Evolutionary conservation across 1,140 invertebrate genomes (phyloP).

Genomic region (Epicauta chinensis): DNA sequence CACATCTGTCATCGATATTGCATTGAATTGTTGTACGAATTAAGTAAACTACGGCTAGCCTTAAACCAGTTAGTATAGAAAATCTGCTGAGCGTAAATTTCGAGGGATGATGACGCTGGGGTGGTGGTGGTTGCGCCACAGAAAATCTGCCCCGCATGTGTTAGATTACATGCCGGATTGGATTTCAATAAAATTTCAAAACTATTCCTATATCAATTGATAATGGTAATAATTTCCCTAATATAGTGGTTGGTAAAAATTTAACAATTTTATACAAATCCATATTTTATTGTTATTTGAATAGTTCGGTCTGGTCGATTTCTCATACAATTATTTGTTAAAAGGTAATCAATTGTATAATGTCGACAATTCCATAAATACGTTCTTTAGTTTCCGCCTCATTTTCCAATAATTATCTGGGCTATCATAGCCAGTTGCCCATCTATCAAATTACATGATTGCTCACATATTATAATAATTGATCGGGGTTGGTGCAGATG

Average conservation of each 20-base stretch:
- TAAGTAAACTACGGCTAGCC: constrained; percentile 36
- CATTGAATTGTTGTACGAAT: constrained; percentile 33
- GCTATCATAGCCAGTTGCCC: constrained; percentile 21
- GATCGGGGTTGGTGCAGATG: constrained; percentile 7
- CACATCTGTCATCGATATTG: constrained; percentile 43
- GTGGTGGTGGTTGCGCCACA: constrained; percentile 34
- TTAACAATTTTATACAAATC: too few species aligned
- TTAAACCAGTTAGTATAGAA: constrained; percentile 41
- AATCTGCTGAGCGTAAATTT: constrained; percentile 35
- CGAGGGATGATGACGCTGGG: too few species aligned
- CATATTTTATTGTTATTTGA: too few species aligned
- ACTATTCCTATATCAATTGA: too few species aligned
- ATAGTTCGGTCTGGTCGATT: too few species aligned
- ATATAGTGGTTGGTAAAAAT: too few species aligned
- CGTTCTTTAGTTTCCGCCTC: constrained; percentile 17
- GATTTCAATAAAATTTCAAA: constrained; percentile 19
- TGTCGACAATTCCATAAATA: constrained; percentile 11
- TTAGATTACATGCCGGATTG: constrained; percentile 37
- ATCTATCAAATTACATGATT: constrained; percentile 26
- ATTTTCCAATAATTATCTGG: constrained; percentile 16
- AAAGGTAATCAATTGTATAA: constrained; percentile 1
- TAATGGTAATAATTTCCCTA: too few species aligned
- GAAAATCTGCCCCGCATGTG: constrained; percentile 26
- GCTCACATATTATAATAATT: constrained; percentile 3
- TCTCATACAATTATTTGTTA: not conserved